Evolutionary conservation across 2,113 vertebrate genomes (phyloP), one percentile per base, ranked within the genome.

Genomic region (Perognathus longimembris): DNA sequence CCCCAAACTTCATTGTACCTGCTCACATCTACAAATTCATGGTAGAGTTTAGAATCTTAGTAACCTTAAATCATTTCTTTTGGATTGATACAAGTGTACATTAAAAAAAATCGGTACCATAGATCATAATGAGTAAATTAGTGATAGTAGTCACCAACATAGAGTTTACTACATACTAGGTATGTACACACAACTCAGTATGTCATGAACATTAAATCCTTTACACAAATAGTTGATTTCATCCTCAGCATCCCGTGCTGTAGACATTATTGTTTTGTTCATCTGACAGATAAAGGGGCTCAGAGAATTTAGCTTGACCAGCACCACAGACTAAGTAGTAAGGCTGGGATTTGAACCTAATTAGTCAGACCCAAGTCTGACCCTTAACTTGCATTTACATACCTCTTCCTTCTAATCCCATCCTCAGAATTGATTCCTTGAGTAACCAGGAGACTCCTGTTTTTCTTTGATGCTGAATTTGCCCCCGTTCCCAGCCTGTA

Each of bases 31-130:
- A 30, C 6, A 61, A 26, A 83, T 63, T 79, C 9, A 12, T 36
- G 34, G 54, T 59, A 59, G 21, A 59, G 6, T 30, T 78, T 89
- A n/a, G 54, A 88, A 42, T 9, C 14, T 50, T 71, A 73, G 26
- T 89, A 30, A 45, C 45, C 88, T 85, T 30, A 4, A 12, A 81
- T 57, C 59, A 34, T 93, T 84, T 67, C 89, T 91, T 73, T 80
- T 63, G 91, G 38, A 70, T 95, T 36, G 38, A 76, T 92, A 76
- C 77, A 85, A 70, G 11, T 36, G 69, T 77, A n/a, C 24, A 26
- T 88, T 93, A 54, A 40, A 66, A 54, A 77, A 38, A 20, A 57
- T 42, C 38, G 8, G 32, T 67, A 64, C 14, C 1, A 6, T 14
- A 45, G 71, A 22, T 54, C 57, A 36, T 81, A 45, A 79, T 82